These are phyloP conservation scores for Cheilosia soror DNA, from an alignment of 2,888 invertebrate genomes.

Conservation along the genomic window DNA sequence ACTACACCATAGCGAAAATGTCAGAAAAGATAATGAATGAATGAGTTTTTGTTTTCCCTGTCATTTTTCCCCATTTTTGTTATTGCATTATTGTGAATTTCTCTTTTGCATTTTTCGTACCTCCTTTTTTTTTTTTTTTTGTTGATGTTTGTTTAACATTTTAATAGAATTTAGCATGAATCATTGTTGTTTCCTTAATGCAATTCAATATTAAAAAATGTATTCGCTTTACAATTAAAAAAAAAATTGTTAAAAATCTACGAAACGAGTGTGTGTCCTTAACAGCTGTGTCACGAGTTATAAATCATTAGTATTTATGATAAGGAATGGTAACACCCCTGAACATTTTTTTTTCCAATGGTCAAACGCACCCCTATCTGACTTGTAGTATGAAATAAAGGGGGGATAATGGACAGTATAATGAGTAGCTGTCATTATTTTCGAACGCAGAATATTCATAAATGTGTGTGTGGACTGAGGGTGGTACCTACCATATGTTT, in stretches of 20 bases:
- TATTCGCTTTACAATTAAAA: neutral
- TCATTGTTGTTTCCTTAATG: slow-evolving; percentile 27
- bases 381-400: slow-evolving; percentile 2
- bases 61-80: slow-evolving; percentile 16
- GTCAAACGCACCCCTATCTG: slow-evolving; percentile 32
- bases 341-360: slow-evolving; percentile 6
- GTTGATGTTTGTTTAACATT: neutral
- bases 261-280: slow-evolving; percentile 1
- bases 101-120: neutral
- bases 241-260: neutral
- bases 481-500: slow-evolving; percentile 10
- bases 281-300: slow-evolving; percentile 35
- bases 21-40: slow-evolving; percentile 69
- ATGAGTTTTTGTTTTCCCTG: slow-evolving; percentile 30
- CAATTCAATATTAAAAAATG: neutral
- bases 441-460: neutral
- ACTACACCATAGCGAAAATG: slow-evolving; percentile 60
- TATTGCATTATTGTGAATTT: slow-evolving; percentile 23
- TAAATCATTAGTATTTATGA: slow-evolving; percentile 9
- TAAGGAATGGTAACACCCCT: slow-evolving; percentile 10
- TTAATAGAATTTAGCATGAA: slow-evolving; percentile 24
- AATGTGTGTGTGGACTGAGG: neutral
- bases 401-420: neutral
- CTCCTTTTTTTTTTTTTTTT: neutral
- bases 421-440: slow-evolving; percentile 12